Base-by-base conservation (phyloP, 2,113 vertebrate genomes). In the Ammospiza caudacuta region DNA sequence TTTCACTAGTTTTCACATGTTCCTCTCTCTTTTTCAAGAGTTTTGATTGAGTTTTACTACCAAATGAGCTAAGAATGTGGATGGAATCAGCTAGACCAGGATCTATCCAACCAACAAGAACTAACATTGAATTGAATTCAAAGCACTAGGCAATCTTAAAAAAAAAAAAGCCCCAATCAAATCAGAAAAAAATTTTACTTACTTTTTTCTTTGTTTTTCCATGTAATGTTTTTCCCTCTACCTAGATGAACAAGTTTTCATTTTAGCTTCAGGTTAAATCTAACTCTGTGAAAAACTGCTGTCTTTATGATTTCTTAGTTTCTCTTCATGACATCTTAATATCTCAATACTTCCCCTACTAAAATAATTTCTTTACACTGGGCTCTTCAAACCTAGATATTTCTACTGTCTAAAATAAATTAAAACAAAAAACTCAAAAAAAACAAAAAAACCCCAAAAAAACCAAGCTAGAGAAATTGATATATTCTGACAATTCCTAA, bases 81-180 rank as follows among this genome's bases (percentile, higher is more conserved):
- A 74, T 31, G 2, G 5, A 44, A 81, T 74, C 31, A 69, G 21
- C 8, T 69, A 76, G 27, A 31, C 4, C 25, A 37, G 6, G 28
- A 52, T 49, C 16, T 31, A 37, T 31, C 27, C 66, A 64, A 77
- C 6, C 5, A 49, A 61, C 24, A 3, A 85, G 31, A 89, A 58
- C 6, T 57, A 54, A 39, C 3, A 41, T 20, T 62, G 12, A 62
- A 39, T 46, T 69, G 12, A 90, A 35, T 46, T 66, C 35, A 70
- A 28, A 18, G 2, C 12, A 66, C 14, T 5, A 29, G 2, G 5
- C 44, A 67, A 54, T 12, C 4, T 19, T 16, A 25, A 54, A 69
- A 70, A 1, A 70, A 1, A 1, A 35, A 79, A 70, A 1, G 1
- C 3, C 15, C 2, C 0, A 24, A 6, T 66, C 6, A 55, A 85